Base-by-base conservation (phyloP, 2,888 invertebrate genomes). In the Phrixothrix hirtus region DNA sequence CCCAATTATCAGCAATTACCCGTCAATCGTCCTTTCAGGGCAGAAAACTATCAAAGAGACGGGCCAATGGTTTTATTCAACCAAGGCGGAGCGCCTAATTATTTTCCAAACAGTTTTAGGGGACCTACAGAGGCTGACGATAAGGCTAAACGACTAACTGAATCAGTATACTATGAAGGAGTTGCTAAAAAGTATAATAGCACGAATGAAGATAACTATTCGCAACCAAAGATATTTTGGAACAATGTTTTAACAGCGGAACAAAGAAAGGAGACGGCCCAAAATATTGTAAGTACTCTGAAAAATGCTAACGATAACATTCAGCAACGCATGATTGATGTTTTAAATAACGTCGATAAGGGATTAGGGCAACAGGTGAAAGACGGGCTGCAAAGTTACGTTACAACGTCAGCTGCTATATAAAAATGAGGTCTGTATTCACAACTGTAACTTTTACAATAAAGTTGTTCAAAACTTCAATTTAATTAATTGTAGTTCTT, bases 61-160 rank as follows among this genome's bases (percentile, higher is more conserved):
- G 97, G 96, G 0, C 83, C 86, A 1, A 88, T 88, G 81, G 79
- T 82, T 29, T 80, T 86, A 27, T 84, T 83, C 62, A 95, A 94
- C 74, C 93, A 95, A 76, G 87, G 84, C 2, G 89, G 88, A 13
- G 88, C 89, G 2, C 97, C 97, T 2, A 97, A 97, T 76, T 98
- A 98, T 74, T 95, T 85, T 80, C 98, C 98, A 0, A 98, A 98
- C 79, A 95, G 95, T 57, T 98, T 96, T 77, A 81, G 83, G 55
- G 97, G 97, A 0, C 95, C 96, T 0, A 83, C 85, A 59, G 83
- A 83, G 61, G 83, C 83, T 57, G 83, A 85, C 64, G 81, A 84
- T 1, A 78, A 84, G 1, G 87, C 87, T 1, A 81, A 81, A 60
- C 76, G 78, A 30, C 67, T 86, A 31, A 75, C 81, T 26, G 81